Base-by-base conservation (phyloP, 2,797 vertebrate genomes). In the Lateolabrax maculatus region DNA sequence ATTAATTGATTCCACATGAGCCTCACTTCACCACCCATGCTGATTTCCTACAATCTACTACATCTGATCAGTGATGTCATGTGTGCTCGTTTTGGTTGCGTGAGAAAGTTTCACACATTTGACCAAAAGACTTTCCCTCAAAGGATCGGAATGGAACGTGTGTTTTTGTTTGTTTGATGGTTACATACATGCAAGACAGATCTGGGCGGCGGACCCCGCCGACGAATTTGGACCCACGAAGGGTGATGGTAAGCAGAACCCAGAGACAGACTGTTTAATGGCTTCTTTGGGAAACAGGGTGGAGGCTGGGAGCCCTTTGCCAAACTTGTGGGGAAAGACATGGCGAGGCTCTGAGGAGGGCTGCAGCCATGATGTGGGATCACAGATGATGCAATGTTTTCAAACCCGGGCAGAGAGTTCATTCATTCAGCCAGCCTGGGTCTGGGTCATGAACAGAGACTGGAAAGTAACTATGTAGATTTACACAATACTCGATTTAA, bases 321-420 rank as follows among this genome's bases (percentile, higher is more conserved):
- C 61, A 78, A 57, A 83, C 46, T 48, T 66, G 72, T 67, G 66
- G 52, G 70, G 72, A 80, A 81, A 70, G 46, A 80, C 77, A 48
- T 55, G 73, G 67, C 67, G 57, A 37, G 6, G 25, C 77, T 78
- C 37, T 36, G 60, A 80, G 71, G 57, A 78, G 68, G 69, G 48
- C 77, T 66, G 31, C 56, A 65, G 64, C 48, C 82, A 56, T 34
- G 56, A 82, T 85, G 65, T 44, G 63, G 75, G 34, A 79, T 87
- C 80, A 60, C 49, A 36, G 51, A 79, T 88, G 90, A 91, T 85
- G 82, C 75, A 80, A 77, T 77, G 62, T 63, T 74, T 82, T 65
- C 75, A 60, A 58, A 73, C 34, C 29, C 6, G 36, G 73, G 41
- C 62, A 80, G 49, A 63, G 78, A 75, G 81, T 75, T 78, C 9